Conservation (phyloP, 2,888 invertebrate species). For the Linyphia triangularis region DNA sequence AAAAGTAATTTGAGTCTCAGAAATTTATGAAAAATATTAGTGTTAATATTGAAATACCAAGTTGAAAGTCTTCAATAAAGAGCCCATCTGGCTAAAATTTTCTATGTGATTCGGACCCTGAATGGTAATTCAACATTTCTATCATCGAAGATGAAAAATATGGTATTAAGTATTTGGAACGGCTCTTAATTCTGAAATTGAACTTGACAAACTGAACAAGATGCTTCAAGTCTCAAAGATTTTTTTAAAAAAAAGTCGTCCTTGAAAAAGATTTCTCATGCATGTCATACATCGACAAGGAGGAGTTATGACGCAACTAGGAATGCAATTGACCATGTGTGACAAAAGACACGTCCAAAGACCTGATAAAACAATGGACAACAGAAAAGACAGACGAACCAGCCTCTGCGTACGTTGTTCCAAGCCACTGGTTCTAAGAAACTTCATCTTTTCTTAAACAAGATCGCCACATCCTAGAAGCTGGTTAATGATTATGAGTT, state of each 20-base stretch:
- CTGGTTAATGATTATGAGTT: no score
- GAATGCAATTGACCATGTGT: conserved; percentile 71
- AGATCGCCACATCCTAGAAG: no score
- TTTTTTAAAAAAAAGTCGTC: conserved; percentile 18
- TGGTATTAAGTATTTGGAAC: no score
- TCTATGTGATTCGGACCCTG: no score
- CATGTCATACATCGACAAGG: conserved; percentile 40
- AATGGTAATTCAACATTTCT: no score
- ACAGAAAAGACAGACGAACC: conserved; percentile 37
- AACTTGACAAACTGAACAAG: conserved; percentile 17
- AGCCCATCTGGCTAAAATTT: no score
- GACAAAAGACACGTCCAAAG: conserved; percentile 70
- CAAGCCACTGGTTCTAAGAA: conserved; percentile 44
- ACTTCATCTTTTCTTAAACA: background rate
- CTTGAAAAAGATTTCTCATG: conserved; percentile 62
- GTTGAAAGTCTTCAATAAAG: no score
- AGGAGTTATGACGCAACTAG: conserved; percentile 55
- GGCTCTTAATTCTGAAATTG: background rate
- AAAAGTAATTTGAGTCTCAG: no score
- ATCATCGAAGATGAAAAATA: no score
- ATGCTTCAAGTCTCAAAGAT: background rate
- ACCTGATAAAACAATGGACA: conserved; percentile 71
- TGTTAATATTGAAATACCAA: no score
- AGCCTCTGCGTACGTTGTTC: conserved; percentile 48
- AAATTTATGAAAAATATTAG: no score